Percentiles rank a stretch among this genome's conserved stretches.
Evolutionary conservation across 2,113 vertebrate genomes (phyloP).

Genomic region (Aythya baeri): DNA sequence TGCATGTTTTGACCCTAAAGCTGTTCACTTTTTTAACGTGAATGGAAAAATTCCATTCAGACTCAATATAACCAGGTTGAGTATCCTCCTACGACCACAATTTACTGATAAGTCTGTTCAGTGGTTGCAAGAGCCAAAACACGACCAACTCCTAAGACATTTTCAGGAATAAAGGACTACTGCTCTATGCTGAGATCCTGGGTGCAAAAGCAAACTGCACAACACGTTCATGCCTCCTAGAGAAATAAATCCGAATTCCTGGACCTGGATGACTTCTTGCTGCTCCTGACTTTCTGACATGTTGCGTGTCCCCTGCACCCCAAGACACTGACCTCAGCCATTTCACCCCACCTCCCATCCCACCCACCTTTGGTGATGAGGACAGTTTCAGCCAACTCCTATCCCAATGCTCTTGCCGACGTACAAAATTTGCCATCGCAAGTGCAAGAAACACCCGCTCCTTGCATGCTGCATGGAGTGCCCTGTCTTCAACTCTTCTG

Average conservation of each 20-base stretch:
- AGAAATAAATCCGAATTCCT: neutral
- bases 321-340: neutral
- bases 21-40: neutral
- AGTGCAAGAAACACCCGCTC: neutral
- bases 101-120: neutral
- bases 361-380: neutral
- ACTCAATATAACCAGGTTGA: neutral
- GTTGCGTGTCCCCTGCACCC: neutral
- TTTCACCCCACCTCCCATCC: neutral
- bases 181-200: neutral
- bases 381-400: neutral
- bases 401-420: neutral
- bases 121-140: neutral
- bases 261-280: neutral
- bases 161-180: neutral
- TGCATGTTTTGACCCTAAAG: neutral
- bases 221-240: rapidly evolving
- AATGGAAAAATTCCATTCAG: neutral
- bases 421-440: neutral
- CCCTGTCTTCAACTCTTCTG: neutral
- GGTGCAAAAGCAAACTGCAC: rapidly evolving
- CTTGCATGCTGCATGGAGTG: neutral
- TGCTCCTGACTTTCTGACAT: neutral
- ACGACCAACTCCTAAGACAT: neutral
- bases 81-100: neutral